Percentiles rank a stretch among this genome's conserved stretches.
Conservation (phyloP, 2,888 invertebrate species). For the Macrophya annulata region DNA sequence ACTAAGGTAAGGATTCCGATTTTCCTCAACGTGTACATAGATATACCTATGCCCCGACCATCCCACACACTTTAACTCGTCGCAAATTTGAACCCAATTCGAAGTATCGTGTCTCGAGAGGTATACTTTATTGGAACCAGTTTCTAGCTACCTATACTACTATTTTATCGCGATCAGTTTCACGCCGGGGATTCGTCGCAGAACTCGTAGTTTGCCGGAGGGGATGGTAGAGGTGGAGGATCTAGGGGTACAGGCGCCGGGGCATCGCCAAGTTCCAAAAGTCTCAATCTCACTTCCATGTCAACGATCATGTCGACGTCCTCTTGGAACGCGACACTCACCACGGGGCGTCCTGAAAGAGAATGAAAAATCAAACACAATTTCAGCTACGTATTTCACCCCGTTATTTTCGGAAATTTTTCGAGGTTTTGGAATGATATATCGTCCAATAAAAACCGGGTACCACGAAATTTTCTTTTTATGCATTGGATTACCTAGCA, state of each 20-base stretch:
- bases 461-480: neutral
- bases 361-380: neutral
- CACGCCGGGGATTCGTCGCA: conserved; percentile 46
- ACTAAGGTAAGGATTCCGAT: conserved; percentile 17
- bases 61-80: conserved; percentile 29
- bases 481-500: conserved; percentile 41
- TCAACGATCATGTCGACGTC: conserved; percentile 57
- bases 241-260: conserved; percentile 46
- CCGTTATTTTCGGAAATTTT: neutral
- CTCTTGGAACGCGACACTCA: conserved; percentile 48
- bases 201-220: conserved; percentile 56
- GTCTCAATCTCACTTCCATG: conserved; percentile 55
- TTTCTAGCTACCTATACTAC: neutral
- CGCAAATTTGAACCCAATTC: conserved; percentile 50
- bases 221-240: conserved; percentile 53
- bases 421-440: neutral
- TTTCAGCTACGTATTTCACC: conserved; percentile 1
- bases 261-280: conserved; percentile 54
- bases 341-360: conserved; percentile 51
- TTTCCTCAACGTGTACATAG: conserved; percentile 2
- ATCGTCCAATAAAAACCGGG: neutral
- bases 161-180: conserved; percentile 20
- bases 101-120: conserved; percentile 27
- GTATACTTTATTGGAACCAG: conserved; percentile 33
- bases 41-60: neutral